These are phyloP conservation scores for Notolabrus celidotus DNA, from an alignment of 2,797 vertebrate genomes.

Conservation along the genomic window DNA sequence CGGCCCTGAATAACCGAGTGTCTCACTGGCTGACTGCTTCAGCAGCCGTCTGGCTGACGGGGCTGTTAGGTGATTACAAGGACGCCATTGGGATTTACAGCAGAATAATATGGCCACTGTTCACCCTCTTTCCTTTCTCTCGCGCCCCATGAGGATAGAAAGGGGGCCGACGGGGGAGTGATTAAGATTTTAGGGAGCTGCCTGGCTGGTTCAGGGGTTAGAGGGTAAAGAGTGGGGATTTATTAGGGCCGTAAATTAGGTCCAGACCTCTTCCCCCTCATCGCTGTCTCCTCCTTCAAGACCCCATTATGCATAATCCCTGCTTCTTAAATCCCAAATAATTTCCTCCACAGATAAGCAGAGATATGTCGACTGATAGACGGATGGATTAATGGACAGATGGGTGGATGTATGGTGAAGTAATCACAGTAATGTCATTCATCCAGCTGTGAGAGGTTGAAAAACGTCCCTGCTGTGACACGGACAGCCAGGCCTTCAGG, in stretches of 20 bases:
- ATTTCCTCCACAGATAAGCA: not conserved
- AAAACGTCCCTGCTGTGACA: slow-evolving; percentile 8
- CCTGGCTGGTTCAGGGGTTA: slow-evolving; percentile 81
- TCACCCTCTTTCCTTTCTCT: slow-evolving; percentile 60
- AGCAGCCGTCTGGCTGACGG: slow-evolving; percentile 49
- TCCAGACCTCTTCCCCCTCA: slow-evolving; percentile 60
- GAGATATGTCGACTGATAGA: not conserved
- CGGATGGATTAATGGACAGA: not conserved
- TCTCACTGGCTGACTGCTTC: slow-evolving; percentile 48
- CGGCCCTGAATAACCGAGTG: slow-evolving; percentile 50
- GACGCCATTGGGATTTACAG: slow-evolving; percentile 84
- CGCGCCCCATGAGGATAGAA: slow-evolving; percentile 52
- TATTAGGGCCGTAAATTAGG: slow-evolving; percentile 86
- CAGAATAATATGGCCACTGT: slow-evolving; percentile 75
- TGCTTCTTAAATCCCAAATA: not conserved
- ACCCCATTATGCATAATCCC: slow-evolving; percentile 40
- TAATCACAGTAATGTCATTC: slow-evolving; percentile 13
- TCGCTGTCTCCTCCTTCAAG: slow-evolving; percentile 14
- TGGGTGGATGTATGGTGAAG: not conserved
- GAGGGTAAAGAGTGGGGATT: slow-evolving; percentile 86
- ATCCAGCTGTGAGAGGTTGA: slow-evolving; percentile 16
- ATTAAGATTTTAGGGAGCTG: slow-evolving; percentile 85
- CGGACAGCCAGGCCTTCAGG: slow-evolving; percentile 51
- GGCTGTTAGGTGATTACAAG: slow-evolving; percentile 82
- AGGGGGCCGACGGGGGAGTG: slow-evolving; percentile 71